Percentiles rank a stretch among this genome's conserved stretches.
Conservation (phyloP, 2,888 invertebrate genomes). For the Parnassius smintheus region DNA sequence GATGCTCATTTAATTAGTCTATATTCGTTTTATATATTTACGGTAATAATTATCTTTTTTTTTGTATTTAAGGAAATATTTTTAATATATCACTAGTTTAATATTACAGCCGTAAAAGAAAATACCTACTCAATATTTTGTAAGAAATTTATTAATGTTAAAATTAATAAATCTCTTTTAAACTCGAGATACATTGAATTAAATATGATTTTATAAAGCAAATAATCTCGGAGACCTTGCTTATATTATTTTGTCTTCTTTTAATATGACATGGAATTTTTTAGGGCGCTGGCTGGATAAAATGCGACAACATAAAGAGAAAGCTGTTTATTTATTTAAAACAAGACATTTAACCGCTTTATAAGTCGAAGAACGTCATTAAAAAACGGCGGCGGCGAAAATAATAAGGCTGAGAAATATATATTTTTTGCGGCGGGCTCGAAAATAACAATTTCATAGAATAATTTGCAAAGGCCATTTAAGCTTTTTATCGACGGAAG, state of each 20-base stretch:
- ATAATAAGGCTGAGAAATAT: slow-evolving; percentile 56
- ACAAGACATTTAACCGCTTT: slow-evolving; percentile 61
- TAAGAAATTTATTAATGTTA: too few relatives aligned
- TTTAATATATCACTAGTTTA: too few relatives aligned
- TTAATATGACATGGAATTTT: slow-evolving; percentile 30
- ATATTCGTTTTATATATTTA: too few relatives aligned
- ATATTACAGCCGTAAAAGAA: too few relatives aligned
- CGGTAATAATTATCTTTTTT: too few relatives aligned
- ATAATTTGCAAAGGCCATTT: slow-evolving; percentile 73
- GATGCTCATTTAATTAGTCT: too few relatives aligned
- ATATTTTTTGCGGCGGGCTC: slow-evolving; percentile 49
- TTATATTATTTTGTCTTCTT: slow-evolving; percentile 33
- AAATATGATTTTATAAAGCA: slow-evolving; percentile 22
- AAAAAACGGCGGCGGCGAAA: slow-evolving; percentile 47
- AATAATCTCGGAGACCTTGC: slow-evolving; percentile 29
- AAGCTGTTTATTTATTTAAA: slow-evolving; percentile 63
- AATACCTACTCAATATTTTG: too few relatives aligned
- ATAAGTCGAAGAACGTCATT: slow-evolving; percentile 60
- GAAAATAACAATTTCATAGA: slow-evolving; percentile 65
- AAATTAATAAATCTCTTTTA: not conserved
- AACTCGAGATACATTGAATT: slow-evolving; percentile 15
- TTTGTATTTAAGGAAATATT: too few relatives aligned
- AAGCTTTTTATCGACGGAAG: slow-evolving; percentile 73
- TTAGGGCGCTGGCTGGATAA: slow-evolving; percentile 35
- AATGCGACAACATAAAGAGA: slow-evolving; percentile 42